Evolutionary conservation across 53 echinoderm and acorn worm species (phyloP), one percentile per base, ranked within the genome.

Genomic region (Patiria pectinifera): DNA sequence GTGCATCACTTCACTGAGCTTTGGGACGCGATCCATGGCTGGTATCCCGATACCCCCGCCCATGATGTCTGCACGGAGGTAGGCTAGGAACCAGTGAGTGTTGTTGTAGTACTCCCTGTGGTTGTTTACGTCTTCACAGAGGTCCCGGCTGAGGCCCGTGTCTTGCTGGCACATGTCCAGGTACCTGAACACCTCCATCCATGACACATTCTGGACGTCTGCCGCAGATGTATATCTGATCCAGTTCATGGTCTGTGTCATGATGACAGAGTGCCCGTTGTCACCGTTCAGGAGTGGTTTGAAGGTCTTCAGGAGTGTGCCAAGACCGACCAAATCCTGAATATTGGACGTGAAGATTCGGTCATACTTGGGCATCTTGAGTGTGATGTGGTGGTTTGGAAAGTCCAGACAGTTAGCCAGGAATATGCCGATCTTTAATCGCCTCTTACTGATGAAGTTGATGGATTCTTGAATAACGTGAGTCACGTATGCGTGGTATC

Each of bases 61-160:
- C 83, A 91, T 86, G 72, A 86, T 91, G 18, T 86, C 96, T 24
- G 92, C 94, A 59, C 96, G 89, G 3, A 96, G 91, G 66, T 94
- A 96, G 46, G 92, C 92, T n/a, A 96, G 92, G 72, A 96, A 96
- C 76, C 85, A 86, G 76, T 90, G 53, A 8, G 92, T 96, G 78
- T 96, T 96, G 83, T 96, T 86, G 81, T 77, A 93, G 84, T 93
- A 93, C 75, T 93, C 94, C 59, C 80, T 80, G 86, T 84, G 80
- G 45, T 93, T 85, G 35, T 78, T 80, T 69, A 86, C 92, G 26
- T 86, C 86, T 53, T 59, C 48, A 2, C 25, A 35, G 49, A 87
- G 78, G 15, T 24, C 69, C 2, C 0, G 48, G 7, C 35, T 69
- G 25, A 69, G 19, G 16, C 86, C 86, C 2, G 92, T 92, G 81